phyloP scores from a whole-genome alignment of 2,888 invertebrate species.

The Timandra comae region DNA sequence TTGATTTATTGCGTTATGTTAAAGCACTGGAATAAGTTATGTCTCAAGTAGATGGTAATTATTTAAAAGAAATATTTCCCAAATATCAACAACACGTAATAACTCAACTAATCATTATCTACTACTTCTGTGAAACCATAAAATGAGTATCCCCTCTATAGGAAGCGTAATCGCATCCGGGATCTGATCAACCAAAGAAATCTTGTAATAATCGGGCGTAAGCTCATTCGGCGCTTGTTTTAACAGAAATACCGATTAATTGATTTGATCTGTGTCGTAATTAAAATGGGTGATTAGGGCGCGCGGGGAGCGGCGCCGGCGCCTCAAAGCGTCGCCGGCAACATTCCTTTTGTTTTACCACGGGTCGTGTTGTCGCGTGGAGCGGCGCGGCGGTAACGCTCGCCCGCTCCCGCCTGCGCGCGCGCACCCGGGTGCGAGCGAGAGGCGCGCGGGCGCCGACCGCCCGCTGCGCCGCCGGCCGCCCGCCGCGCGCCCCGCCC shows the following conservation, averaged over 20 bases:
- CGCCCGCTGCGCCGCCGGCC: constrained; percentile 68
- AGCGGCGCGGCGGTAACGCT: constrained; percentile 41
- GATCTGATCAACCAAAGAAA: constrained; percentile 44
- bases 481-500: constrained; percentile 64
- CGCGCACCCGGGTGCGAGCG: constrained; percentile 35
- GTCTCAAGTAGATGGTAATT: too few species aligned
- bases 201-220: constrained; percentile 48
- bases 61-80: too few species aligned
- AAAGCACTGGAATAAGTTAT: too few species aligned
- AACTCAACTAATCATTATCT: too few species aligned
- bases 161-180: constrained; percentile 46
- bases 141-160: constrained; percentile 31
- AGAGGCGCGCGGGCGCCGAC: constrained; percentile 69
- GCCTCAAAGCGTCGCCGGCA: constrained; percentile 75
- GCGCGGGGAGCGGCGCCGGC: constrained; percentile 73
- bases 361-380: constrained; percentile 75
- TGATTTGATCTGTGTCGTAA: constrained; percentile 77
- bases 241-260: constrained; percentile 76
- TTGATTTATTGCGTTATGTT: too few species aligned
- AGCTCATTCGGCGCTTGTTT: constrained; percentile 65
- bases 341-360: constrained; percentile 78
- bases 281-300: constrained; percentile 76
- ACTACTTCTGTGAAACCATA: constrained; percentile 1
- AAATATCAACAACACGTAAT: too few species aligned
- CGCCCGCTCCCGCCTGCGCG: constrained; percentile 28